phyloP scores from a whole-genome alignment of 2,797 vertebrate species.

The Oreochromis mossambicus region DNA sequence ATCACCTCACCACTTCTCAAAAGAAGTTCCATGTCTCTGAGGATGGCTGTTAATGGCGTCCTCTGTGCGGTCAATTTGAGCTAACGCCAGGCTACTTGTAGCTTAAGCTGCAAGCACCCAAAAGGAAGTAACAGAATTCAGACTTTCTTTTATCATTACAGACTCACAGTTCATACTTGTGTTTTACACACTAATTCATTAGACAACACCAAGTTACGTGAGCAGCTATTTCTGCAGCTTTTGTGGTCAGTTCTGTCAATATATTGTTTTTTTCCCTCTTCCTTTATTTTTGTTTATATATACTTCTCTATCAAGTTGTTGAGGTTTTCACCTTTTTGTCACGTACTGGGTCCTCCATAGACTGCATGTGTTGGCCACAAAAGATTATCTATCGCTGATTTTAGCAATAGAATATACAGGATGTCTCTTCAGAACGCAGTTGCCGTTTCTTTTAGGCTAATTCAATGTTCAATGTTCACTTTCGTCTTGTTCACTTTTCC shows the following conservation, averaged over 20 bases:
- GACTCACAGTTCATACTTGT: not conserved
- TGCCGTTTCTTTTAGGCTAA: slow-evolving; percentile 7
- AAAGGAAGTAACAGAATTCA: not conserved
- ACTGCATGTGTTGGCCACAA: slow-evolving; percentile 12
- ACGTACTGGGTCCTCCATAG: slow-evolving; percentile 4
- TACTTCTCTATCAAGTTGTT: not conserved
- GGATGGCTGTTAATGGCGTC: not conserved
- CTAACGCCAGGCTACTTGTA: not conserved
- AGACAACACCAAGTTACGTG: not conserved
- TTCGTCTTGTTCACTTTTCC: slow-evolving; percentile 39
- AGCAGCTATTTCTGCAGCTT: not conserved
- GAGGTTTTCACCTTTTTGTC: not conserved
- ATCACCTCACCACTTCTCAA: slow-evolving; percentile 61
- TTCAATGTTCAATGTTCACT: slow-evolving; percentile 3
- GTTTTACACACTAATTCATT: not conserved
- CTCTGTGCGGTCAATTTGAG: not conserved
- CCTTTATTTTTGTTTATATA: not conserved
- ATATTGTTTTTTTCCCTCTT: not conserved
- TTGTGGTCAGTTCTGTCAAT: not conserved
- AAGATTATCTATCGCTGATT: slow-evolving; percentile 31
- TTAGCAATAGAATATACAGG: slow-evolving; percentile 20
- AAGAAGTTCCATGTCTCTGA: slow-evolving; percentile 29
- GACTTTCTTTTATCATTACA: not conserved
- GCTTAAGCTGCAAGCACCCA: not conserved
- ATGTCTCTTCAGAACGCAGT: slow-evolving; percentile 29